These are phyloP conservation scores for Endotricha flammealis DNA, from an alignment of 2,888 invertebrate genomes.

Conservation along the genomic window DNA sequence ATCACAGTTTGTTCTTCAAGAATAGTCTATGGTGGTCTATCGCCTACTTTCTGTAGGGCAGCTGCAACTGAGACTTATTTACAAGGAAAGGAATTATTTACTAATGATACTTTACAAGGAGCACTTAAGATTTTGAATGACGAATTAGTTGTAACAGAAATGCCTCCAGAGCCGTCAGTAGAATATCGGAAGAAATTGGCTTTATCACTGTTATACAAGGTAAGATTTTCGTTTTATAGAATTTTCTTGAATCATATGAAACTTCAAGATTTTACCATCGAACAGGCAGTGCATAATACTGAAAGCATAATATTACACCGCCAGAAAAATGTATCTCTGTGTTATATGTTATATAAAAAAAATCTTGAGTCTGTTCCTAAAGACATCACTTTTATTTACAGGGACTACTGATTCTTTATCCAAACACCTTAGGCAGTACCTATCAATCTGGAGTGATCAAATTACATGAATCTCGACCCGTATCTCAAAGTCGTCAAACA, in stretches of 20 bases:
- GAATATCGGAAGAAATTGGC: conserved; percentile 79
- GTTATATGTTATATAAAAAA: no score
- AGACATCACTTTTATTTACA: not conserved
- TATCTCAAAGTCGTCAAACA: conserved; percentile 77
- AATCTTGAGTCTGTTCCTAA: no score
- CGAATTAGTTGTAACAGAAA: conserved; percentile 45
- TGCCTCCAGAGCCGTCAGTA: conserved; percentile 77
- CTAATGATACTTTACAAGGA: conserved; percentile 54
- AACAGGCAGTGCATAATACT: no score
- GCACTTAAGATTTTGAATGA: conserved; percentile 33
- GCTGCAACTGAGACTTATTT: conserved; percentile 68
- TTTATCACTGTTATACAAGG: conserved; percentile 82
- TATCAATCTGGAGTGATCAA: conserved; percentile 60
- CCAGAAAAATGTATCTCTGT: no score
- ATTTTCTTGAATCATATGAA: no score
- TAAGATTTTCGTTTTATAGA: no score
- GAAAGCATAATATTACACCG: no score
- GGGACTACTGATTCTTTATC: conserved; percentile 72
- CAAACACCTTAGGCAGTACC: conserved; percentile 50
- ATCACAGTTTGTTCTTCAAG: conserved; percentile 3
- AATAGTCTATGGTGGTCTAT: conserved; percentile 41
- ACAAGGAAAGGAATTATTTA: conserved; percentile 51
- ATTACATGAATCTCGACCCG: conserved; percentile 58
- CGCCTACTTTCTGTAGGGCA: conserved; percentile 48
- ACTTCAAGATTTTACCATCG: not conserved